Evolutionary conservation across 2,797 vertebrate species (phyloP), one percentile per base, ranked within the genome.

Genomic region (Gymnodraco acuticeps): DNA sequence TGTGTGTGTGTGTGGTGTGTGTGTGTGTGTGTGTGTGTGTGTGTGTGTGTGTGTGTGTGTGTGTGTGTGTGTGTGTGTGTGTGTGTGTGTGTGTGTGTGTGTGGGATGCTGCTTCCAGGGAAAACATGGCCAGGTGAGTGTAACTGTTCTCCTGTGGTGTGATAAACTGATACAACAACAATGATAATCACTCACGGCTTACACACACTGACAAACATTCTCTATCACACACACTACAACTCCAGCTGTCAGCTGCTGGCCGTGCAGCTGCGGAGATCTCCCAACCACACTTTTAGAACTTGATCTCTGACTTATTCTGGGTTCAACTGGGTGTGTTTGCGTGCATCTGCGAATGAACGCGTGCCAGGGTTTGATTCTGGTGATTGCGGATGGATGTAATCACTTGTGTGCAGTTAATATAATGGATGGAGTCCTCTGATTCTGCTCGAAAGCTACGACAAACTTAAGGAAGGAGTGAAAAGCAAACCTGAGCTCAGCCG

Each of bases 231-330:
- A 38, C 33, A 38, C 33, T 9, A 47, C 59, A 51, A 0, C 61
- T 85, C 74, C 93, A 94, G 93, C 94, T 95, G 94, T 93, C 94
- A 94, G 93, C 92, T 94, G 94, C 84, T 68, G 83, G 83, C 48
- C 17, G 1, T 76, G 75, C 92, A 93, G 93, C 94, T 94, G 92
- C 63, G 56, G 52, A 78, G 73, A 80, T 69, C 77, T 73, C 61
- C 38, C 46, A 68, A 68, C 77, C 67, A 72, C 70, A 74, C 73
- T 82, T 83, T 82, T 42, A 74, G 7, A 38, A 82, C 64, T 47
- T 80, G 48, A 85, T 78, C 78, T 76, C 64, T 45, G 64, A 77
- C 67, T 87, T 83, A 70, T 43, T 60, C 68, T 66, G 71, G 66
- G 46, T 77, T 87, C 71, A 73, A 48, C 60, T 81, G 59, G 54